Evolutionary conservation across 2,797 vertebrate genomes (phyloP).

Genomic region (Tapirus indicus): DNA sequence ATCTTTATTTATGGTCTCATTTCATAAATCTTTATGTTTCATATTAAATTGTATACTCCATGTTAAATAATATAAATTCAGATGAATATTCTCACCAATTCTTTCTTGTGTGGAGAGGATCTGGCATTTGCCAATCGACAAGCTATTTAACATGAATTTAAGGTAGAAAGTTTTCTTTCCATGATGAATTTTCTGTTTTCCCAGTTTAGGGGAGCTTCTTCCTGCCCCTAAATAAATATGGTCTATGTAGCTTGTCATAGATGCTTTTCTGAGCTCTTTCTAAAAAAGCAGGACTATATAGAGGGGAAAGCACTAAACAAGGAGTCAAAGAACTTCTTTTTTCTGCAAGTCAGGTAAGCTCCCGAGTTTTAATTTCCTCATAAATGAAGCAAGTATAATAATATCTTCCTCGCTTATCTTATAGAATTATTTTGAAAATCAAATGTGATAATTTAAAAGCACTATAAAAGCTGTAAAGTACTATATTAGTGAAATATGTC

Average conservation of each 20-base stretch:
- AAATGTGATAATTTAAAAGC: slow-evolving; percentile 10
- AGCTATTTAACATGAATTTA: background rate
- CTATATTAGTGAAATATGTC: background rate
- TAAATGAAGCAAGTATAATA: background rate
- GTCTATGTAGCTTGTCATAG: background rate
- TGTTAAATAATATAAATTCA: background rate
- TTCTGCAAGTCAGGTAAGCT: background rate
- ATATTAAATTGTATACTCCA: background rate
- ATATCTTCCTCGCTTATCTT: background rate
- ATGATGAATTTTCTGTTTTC: background rate
- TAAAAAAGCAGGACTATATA: background rate
- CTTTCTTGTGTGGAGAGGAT: background rate
- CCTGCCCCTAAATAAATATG: background rate
- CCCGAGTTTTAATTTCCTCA: background rate
- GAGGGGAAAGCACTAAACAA: background rate
- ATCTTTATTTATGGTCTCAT: background rate
- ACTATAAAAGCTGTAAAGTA: background rate
- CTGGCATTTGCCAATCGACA: background rate
- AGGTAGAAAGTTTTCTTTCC: background rate
- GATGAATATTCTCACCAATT: background rate
- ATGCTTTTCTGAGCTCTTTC: background rate
- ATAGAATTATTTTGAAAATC: slow-evolving; percentile 21
- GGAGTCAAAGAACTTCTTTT: background rate
- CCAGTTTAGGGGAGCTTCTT: background rate
- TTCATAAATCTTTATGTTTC: background rate